These are phyloP conservation scores for Clistopyga incitator DNA, from an alignment of 2,888 invertebrate genomes.

Conservation along the genomic window DNA sequence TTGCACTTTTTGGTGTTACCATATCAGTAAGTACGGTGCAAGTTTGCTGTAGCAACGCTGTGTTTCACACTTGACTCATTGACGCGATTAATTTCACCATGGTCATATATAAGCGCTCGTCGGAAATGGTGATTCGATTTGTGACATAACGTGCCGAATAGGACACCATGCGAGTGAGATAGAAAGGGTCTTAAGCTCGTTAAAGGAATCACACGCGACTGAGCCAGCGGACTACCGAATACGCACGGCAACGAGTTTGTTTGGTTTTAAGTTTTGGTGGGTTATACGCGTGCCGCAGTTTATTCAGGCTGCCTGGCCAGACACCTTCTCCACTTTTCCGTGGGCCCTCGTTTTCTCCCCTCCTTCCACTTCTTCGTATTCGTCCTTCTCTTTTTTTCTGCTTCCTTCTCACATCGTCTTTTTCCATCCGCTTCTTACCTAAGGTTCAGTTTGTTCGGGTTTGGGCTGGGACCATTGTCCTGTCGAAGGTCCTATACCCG, in stretches of 20 bases:
- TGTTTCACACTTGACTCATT: not conserved
- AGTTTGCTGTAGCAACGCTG: not conserved
- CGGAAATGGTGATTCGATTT: slow-evolving; percentile 31
- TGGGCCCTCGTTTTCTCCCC: slow-evolving; percentile 40
- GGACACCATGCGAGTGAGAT: slow-evolving; percentile 33
- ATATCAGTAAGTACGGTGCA: too few species aligned
- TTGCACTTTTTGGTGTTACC: too few species aligned
- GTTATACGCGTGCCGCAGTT: slow-evolving; percentile 73
- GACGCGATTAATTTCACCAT: not conserved
- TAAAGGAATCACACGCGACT: slow-evolving; percentile 61
- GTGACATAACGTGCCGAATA: slow-evolving; percentile 44
- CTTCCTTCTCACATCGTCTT: slow-evolving; percentile 8
- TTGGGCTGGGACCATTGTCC: slow-evolving; percentile 72
- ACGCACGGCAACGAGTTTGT: slow-evolving; percentile 66
- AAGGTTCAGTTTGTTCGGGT: slow-evolving; percentile 64
- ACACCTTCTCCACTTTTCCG: slow-evolving; percentile 68
- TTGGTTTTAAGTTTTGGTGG: slow-evolving; percentile 69
- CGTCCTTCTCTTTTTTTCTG: slow-evolving; percentile 7
- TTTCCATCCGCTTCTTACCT: slow-evolving; percentile 44
- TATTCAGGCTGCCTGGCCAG: slow-evolving; percentile 71
- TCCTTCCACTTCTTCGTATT: not conserved
- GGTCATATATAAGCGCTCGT: not conserved
- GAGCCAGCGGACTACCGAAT: slow-evolving; percentile 58
- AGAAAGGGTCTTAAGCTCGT: slow-evolving; percentile 48
- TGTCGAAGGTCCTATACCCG: slow-evolving; percentile 69